Percentiles rank a stretch among this genome's conserved stretches.
Conservation (phyloP, 2,888 invertebrate species). For the Pegoplata infirma region DNA sequence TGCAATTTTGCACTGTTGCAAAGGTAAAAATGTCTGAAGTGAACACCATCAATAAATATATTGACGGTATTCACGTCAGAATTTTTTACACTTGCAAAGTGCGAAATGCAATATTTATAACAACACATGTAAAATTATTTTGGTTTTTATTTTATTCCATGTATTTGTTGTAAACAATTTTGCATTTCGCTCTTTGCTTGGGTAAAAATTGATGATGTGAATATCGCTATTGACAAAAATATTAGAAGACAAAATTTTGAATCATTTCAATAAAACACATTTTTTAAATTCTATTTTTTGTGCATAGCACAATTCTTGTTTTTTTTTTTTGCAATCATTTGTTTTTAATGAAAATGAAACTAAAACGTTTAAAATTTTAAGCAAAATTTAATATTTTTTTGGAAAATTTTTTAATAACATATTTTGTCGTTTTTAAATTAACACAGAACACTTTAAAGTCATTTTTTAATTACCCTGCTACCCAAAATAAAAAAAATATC, state of each 20-base stretch:
- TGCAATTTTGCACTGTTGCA: too few relatives aligned
- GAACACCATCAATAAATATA: too few relatives aligned
- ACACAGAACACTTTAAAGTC: slow-evolving; percentile 5
- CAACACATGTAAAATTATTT: too few relatives aligned
- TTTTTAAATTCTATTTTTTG: slow-evolving; percentile 19
- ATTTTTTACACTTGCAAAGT: too few relatives aligned
- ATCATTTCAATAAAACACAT: not conserved
- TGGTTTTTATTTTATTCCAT: too few relatives aligned
- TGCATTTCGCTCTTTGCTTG: too few relatives aligned
- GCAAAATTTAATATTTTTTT: slow-evolving; percentile 4
- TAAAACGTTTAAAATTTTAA: slow-evolving; percentile 1
- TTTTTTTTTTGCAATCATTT: slow-evolving; percentile 35
- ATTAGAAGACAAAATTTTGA: not conserved
- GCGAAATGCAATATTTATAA: too few relatives aligned
- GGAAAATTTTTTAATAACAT: slow-evolving; percentile 3
- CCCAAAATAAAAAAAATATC: slow-evolving; percentile 6
- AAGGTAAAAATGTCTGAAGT: too few relatives aligned
- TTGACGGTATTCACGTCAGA: too few relatives aligned
- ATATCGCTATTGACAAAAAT: too few relatives aligned
- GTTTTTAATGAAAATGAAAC: not conserved
- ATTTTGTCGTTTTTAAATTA: not conserved
- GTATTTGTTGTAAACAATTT: too few relatives aligned
- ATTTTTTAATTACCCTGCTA: slow-evolving; percentile 26
- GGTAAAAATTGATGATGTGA: too few relatives aligned
- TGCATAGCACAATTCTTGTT: slow-evolving; percentile 58